Evolutionary conservation across 2,888 invertebrate species (phyloP).

Genomic region (Eubasilissa splendida): DNA sequence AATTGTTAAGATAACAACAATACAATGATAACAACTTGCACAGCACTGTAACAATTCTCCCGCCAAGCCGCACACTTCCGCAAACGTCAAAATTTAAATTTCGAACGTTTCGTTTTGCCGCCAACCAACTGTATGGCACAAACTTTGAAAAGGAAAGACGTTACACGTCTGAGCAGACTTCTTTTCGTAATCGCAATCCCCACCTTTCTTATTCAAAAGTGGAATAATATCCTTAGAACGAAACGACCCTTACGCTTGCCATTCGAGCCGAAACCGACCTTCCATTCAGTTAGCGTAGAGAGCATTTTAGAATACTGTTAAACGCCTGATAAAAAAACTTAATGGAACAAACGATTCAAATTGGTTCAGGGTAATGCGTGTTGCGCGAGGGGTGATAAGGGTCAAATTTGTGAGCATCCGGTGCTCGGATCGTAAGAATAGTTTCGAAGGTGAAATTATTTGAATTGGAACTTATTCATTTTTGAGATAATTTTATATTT

Average conservation of each 20-base stretch:
- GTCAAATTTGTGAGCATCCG: conserved; percentile 39
- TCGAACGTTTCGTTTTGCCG: conserved; percentile 47
- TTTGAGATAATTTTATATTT: conserved; percentile 41
- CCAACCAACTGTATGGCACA: conserved; percentile 57
- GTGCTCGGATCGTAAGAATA: conserved; percentile 10
- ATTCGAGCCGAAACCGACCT: conserved; percentile 25
- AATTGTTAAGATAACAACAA: conserved; percentile 16
- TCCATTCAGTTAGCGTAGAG: not conserved
- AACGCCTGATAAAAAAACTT: conserved; percentile 25
- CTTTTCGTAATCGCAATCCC: conserved; percentile 52
- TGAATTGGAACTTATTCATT: conserved; percentile 21
- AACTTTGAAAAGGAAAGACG: conserved; percentile 57
- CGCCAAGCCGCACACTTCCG: conserved; percentile 32
- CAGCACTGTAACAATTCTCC: conserved; percentile 7
- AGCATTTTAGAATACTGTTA: not conserved
- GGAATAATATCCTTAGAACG: conserved; percentile 40
- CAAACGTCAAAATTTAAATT: conserved; percentile 45
- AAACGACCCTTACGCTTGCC: conserved; percentile 27
- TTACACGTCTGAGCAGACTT: conserved; percentile 51
- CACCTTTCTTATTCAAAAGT: conserved; percentile 43
- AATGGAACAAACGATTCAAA: conserved; percentile 4
- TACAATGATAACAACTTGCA: not conserved
- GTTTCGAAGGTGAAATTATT: conserved; percentile 37
- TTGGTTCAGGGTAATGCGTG: not conserved
- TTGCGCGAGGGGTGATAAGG: conserved; percentile 34